These are phyloP conservation scores for Lycopodina hypogea DNA, from an alignment of 37 sponge, comb jelly and placozoan species.

Conservation along the genomic window DNA sequence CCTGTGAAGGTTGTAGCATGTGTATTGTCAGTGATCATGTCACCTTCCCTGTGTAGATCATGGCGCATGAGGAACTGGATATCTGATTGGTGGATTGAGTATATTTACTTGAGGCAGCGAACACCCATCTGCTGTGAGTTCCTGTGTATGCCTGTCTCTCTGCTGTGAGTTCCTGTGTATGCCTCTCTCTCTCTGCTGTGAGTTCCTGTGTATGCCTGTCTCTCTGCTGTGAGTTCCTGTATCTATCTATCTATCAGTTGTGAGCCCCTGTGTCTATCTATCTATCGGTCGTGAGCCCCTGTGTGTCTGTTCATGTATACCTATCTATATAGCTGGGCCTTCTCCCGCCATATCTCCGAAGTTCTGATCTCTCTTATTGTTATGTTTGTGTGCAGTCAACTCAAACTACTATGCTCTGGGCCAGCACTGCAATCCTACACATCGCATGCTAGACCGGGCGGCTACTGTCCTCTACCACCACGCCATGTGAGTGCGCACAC, in stretches of 20 bases:
- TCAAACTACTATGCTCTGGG: slow-evolving; percentile 71
- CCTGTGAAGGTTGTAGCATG: too few species aligned
- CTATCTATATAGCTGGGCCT: too few species aligned
- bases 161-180: too few species aligned
- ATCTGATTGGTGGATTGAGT: slow-evolving; percentile 67
- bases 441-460: slow-evolving; percentile 52
- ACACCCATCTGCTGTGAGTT: slow-evolving; percentile 63
- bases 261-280: slow-evolving; percentile 15
- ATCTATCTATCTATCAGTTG: too few species aligned
- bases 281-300: too few species aligned
- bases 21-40: too few species aligned
- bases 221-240: too few species aligned
- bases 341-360: background rate
- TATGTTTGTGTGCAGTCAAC: slow-evolving; percentile 37
- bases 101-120: slow-evolving; percentile 61
- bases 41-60: slow-evolving; percentile 29
- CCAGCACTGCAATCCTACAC: background rate
- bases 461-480: slow-evolving; percentile 29
- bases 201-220: slow-evolving; percentile 20
- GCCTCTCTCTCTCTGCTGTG: too few species aligned
- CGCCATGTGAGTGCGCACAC: slow-evolving; percentile 14
- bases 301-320: too few species aligned
- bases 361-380: background rate
- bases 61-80: slow-evolving; percentile 66
- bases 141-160: too few species aligned